Evolutionary conservation across 1,140 invertebrate species (phyloP).

Genomic region (Heliconius hewitsoni): DNA sequence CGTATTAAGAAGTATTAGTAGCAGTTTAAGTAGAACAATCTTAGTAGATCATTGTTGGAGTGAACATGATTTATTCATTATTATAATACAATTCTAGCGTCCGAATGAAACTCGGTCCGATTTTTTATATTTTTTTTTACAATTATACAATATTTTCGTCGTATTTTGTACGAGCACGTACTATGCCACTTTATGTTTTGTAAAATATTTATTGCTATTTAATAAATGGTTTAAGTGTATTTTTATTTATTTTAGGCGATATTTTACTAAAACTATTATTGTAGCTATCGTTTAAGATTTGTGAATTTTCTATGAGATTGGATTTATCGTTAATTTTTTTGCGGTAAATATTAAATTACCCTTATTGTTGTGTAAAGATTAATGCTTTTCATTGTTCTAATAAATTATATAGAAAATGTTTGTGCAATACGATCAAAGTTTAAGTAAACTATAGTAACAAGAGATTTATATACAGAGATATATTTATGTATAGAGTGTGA

Average conservation of each 20-base stretch:
- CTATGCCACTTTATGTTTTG: neutral
- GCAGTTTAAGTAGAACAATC: slow-evolving; percentile 29
- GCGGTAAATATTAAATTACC: neutral
- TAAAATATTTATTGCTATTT: neutral
- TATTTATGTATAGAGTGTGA: neutral
- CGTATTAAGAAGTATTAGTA: slow-evolving; percentile 28
- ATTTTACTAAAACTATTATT: neutral
- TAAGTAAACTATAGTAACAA: slow-evolving; percentile 1
- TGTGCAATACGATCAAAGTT: slow-evolving; percentile 20
- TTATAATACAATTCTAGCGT: slow-evolving; percentile 11
- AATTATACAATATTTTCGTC: slow-evolving; percentile 1
- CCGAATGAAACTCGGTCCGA: slow-evolving; percentile 24
- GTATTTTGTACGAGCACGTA: neutral
- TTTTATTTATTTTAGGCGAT: neutral
- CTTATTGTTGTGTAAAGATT: neutral
- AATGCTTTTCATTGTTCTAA: neutral
- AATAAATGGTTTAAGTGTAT: neutral
- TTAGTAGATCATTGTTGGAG: neutral
- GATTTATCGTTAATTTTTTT: neutral
- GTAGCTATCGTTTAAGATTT: neutral
- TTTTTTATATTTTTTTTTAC: slow-evolving; percentile 22
- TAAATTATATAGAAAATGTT: slow-evolving; percentile 2
- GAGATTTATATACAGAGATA: neutral
- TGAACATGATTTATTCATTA: neutral
- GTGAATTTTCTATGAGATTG: neutral